Evolutionary conservation across 2,797 vertebrate genomes (phyloP), one percentile per base, ranked within the genome.

Genomic region (Balearica regulorum): DNA sequence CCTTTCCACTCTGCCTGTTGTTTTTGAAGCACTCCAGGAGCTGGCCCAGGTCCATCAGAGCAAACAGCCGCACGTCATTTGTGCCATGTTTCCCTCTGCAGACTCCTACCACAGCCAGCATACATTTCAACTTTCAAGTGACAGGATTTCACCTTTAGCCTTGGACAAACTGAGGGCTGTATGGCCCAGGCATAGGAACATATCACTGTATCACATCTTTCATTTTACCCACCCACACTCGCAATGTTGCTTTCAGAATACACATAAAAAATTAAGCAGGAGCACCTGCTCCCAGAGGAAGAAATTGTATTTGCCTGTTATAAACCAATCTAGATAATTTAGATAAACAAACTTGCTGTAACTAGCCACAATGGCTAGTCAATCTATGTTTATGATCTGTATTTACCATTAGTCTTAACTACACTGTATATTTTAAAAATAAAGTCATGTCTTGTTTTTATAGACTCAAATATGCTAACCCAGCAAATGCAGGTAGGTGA

Each of bases 281-380:
- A 96, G 68, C 71, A 92, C 90, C 96, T 97, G 94, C 41, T 49
- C 17, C 61, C 83, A 83, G 82, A 83, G 82, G 48, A 95, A 87
- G 86, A 78, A 69, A 41, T 87, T 94, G 60, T 37, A 94, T 97
- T 96, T 97, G 72, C 73, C 90, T 93, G 77, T 92, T 90, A 91
- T 85, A 97, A 97, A 97, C 93, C 76, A 89, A 91, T 87, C 73
- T 90, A 92, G 88, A 91, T 86, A 75, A 96, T 97, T 96, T 97
- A 97, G 96, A 94, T 86, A 95, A 96, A 95, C 87, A 25, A 82
- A 82, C 83, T 90, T 87, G 29, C 31, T 93, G 78, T 73, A 93
- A 77, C 82, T 93, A 71, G 62, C 20, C 62, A 93, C 70, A 95
- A 87, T 87, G 94, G 76, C 66, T 90, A 93, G 51, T 83, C 49